A percentile compares a stretch with the other conserved stretches of the same genome.
Evolutionary conservation across 1,140 invertebrate species (phyloP).

Genomic region (Cherax quadricarinatus): DNA sequence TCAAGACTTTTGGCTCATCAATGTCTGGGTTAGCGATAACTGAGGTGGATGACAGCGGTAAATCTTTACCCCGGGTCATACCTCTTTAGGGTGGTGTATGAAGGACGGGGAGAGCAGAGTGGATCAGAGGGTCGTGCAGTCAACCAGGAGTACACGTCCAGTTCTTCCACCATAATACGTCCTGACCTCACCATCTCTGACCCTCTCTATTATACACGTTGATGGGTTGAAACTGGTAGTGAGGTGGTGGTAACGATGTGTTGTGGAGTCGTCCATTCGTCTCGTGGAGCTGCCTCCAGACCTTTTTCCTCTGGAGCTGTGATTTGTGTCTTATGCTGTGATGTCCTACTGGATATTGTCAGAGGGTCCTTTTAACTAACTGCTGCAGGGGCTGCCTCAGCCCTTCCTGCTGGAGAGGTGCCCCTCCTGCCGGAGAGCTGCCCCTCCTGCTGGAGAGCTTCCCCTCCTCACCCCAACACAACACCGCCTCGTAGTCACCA

Average conservation of each 20-base stretch:
- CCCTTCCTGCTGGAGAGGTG: no score
- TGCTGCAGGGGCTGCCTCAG: background rate
- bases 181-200: constrained; percentile 17
- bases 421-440: background rate
- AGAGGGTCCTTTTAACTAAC: no score
- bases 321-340: no score
- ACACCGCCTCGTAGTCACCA: background rate
- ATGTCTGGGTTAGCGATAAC: no score
- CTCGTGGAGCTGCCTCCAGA: no score
- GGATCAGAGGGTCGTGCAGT: background rate
- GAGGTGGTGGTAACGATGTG: no score
- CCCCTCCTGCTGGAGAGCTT: background rate
- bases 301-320: no score
- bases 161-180: constrained; percentile 27
- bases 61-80: background rate
- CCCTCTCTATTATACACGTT: background rate
- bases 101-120: background rate
- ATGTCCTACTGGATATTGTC: no score
- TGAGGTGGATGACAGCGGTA: no score
- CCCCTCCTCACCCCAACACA: background rate
- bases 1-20: no score
- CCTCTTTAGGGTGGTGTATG: background rate
- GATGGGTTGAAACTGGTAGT: no score
- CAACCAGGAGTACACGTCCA: constrained; percentile 32
- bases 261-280: no score